Evolutionary conservation across 23 tunicate species (phyloP).

Genomic region (Clavelina lepadiformis): DNA sequence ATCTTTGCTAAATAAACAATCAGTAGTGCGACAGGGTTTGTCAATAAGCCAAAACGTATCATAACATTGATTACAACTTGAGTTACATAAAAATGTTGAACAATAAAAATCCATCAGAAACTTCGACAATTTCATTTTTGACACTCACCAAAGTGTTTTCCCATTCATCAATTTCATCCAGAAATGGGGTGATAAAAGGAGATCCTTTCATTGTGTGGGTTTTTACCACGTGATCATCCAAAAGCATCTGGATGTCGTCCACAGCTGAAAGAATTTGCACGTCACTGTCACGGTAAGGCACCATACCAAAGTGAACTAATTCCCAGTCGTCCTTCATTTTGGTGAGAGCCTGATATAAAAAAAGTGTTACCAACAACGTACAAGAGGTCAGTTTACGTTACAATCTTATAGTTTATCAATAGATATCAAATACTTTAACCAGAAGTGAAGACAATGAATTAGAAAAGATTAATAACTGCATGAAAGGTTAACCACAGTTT

Average conservation of each 20-base stretch:
- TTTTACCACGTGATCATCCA: slow-evolving; percentile 90
- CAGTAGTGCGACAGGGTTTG: neutral
- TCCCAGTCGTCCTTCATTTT: slow-evolving; percentile 88
- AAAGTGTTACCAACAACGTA: neutral
- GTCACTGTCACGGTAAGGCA: slow-evolving; percentile 55
- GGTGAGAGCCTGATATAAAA: slow-evolving; percentile 43
- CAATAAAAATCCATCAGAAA: neutral
- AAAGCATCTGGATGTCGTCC: slow-evolving; percentile 78
- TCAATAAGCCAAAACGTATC: neutral
- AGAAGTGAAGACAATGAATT: too few species aligned
- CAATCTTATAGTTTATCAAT: too few species aligned
- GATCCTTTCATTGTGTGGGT: slow-evolving; percentile 95
- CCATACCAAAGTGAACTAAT: slow-evolving; percentile 54
- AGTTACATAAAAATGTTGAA: neutral
- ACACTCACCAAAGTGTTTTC: slow-evolving; percentile 65
- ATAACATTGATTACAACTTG: neutral
- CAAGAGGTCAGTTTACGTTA: too few species aligned
- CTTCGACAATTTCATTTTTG: too few species aligned
- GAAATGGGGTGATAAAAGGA: slow-evolving; percentile 80
- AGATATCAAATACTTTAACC: too few species aligned
- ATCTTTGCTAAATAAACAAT: slow-evolving; percentile 54
- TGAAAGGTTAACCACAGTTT: neutral
- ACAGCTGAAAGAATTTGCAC: slow-evolving; percentile 69
- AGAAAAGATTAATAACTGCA: too few species aligned
- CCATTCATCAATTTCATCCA: slow-evolving; percentile 79